Base-by-base conservation (phyloP, 2,113 vertebrate genomes). In the Nothoprocta perdicaria region DNA sequence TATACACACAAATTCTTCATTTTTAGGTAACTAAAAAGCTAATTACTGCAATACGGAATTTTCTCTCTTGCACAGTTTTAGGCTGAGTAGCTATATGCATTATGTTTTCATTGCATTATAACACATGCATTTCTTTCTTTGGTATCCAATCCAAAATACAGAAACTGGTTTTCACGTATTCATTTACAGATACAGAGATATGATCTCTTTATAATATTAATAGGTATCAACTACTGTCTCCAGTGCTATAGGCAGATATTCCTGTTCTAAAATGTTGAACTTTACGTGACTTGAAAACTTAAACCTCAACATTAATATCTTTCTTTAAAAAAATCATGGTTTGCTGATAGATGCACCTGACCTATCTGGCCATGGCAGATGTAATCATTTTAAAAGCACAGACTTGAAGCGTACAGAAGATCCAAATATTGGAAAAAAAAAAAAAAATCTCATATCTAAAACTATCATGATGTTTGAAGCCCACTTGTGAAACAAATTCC, bases 271-370 rank as follows among this genome's bases (percentile, higher is more conserved):
- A 88, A 91, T 14, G 46, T 8, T 53, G 84, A 79, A 75, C 8
- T 22, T 71, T 12, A 27, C 14, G 63, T 74, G 2, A 35, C 0
- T 1, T 7, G n/a, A 35, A 57, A 73, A 9, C 23, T 14, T 19
- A 65, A 55, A 76, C 2, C 21, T 19, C 58, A 61, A 61, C 10
- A 3, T 57, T 57, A 73, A 58, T 2, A 2, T 60, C 18, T 62
- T 55, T 14, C 18, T 48, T 6, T 31, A 58, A 68, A 82, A n/a
- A 46, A 53, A 27, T 19, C 27, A 55, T 29, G 27, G 8, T 55
- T 55, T 55, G 23, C 35, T 50, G 4, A 71, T 27, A 62, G 43
- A 52, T 24, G 2, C 1, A 2, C 41, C 17, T 52, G 43, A 6
- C 35, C 35, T 66, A 15, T 31, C 17, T 80, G 63, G 31, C 24